Conservation (phyloP, 2,888 invertebrate genomes). For the Tridacna crocea region DNA sequence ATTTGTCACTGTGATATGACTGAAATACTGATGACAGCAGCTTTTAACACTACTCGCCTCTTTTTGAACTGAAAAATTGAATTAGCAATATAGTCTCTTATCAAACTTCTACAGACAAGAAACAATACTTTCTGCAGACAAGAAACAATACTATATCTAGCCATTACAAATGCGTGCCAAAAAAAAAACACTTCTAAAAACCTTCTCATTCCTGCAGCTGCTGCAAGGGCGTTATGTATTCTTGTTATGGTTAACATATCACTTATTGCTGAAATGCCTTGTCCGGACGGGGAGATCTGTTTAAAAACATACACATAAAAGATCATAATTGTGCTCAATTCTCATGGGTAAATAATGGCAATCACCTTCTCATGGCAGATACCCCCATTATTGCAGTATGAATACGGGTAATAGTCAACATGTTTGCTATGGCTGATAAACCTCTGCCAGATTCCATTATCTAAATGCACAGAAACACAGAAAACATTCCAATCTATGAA, state of each 20-base stretch:
- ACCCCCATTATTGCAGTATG: slow-evolving; percentile 86
- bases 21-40: too few species aligned
- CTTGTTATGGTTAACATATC: slow-evolving; percentile 86
- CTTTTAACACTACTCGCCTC: too few species aligned
- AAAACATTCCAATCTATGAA: too few species aligned
- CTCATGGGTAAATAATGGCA: too few species aligned
- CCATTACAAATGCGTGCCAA: too few species aligned
- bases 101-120: too few species aligned
- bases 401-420: slow-evolving; percentile 86
- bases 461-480: slow-evolving; percentile 64
- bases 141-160: too few species aligned
- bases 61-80: too few species aligned
- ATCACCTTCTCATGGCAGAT: slow-evolving; percentile 85
- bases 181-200: slow-evolving; percentile 54
- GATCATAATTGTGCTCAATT: neutral
- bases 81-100: too few species aligned
- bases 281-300: slow-evolving; percentile 85
- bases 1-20: too few species aligned
- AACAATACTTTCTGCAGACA: too few species aligned
- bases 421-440: slow-evolving; percentile 85
- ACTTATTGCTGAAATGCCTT: slow-evolving; percentile 86
- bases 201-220: slow-evolving; percentile 85
- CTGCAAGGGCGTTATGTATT: slow-evolving; percentile 85
- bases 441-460: slow-evolving; percentile 85
- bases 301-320: neutral